Evolutionary conservation across 1,140 invertebrate species (phyloP), one percentile per base, ranked within the genome.

Genomic region (Cydia strobilella): DNA sequence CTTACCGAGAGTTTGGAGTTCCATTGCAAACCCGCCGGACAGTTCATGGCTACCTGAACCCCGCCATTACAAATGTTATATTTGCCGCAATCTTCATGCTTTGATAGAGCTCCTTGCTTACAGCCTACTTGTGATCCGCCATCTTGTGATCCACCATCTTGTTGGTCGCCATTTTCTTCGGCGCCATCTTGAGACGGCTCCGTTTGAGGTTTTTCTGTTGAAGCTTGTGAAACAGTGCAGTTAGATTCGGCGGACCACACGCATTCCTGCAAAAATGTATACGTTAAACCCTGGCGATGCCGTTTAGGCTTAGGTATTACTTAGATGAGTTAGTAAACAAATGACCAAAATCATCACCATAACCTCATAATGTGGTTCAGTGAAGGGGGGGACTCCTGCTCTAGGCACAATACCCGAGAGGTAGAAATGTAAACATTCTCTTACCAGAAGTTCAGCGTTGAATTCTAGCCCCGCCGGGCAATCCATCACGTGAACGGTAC

Each of bases 1-100:
- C 48, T 66, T 66, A 69, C 65, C 65, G n/a, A 31, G 15, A 69
- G 27, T 39, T 69, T 18, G 10, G 65, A 69, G n/a, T 39, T 69
- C 65, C 65, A 69, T 3, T 69, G 65, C 31, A 69, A 10, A 10
- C 65, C 65, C 7, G 31, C 27, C 15, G 65, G 27, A 31, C 65
- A 69, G 7, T 69, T 35, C 31, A 18, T 6, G 13, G 65, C 65
- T n/a, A 69, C 65, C 42, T 18, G 15, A 3, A 18, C 65, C 0
- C 65, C 65, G 20, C 35, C 4, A 18, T 39, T 15, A n/a, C 65
- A 69, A 10, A 69, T 7, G n/a, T 69, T 69, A 13, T 69, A 69
- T 12, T 35, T 35, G n/a, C 65, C 20, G 65, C 65, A 69, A 35
- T 69, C 65, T 18, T 35, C 9, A 18, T 69, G 13, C 5, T 31